These are phyloP conservation scores for Gymnoscopelus microlampas DNA, from an alignment of 2,797 vertebrate species.

Conservation along the genomic window DNA sequence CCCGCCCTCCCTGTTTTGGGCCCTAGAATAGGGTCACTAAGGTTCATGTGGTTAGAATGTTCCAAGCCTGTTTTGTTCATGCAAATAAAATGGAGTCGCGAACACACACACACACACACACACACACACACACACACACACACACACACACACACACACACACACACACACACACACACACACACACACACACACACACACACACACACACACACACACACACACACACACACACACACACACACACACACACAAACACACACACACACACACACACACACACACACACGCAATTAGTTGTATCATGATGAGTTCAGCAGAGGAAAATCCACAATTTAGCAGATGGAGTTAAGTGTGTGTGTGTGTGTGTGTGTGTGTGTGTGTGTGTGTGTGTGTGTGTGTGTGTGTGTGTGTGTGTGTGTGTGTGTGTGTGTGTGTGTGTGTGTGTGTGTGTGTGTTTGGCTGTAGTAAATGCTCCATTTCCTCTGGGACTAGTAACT, in stretches of 20 bases:
- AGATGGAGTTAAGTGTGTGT: not conserved
- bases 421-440: slow-evolving; percentile 29
- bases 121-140: no score
- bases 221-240: slow-evolving; percentile 3
- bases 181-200: slow-evolving; percentile 22
- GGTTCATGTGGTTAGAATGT: no score
- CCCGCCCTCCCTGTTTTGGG: no score
- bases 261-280: slow-evolving; percentile 6
- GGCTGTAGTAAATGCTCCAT: slow-evolving; percentile 52
- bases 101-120: no score
- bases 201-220: slow-evolving; percentile 6
- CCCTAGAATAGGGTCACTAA: no score
- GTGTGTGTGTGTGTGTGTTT: slow-evolving; percentile 19
- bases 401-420: slow-evolving; percentile 19
- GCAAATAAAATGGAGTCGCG: no score
- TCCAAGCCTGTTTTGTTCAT: no score
- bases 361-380: slow-evolving; percentile 4
- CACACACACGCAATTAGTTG: slow-evolving; percentile 13
- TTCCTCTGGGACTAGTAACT: slow-evolving; percentile 60
- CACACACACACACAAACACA: slow-evolving; percentile 11
- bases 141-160: no score
- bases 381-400: slow-evolving; percentile 23
- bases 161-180: not conserved
- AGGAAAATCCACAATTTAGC: slow-evolving; percentile 4
- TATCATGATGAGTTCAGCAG: no score